phyloP scores from a whole-genome alignment of 2,797 vertebrate species.

The Pangasius sanitwongsei region DNA sequence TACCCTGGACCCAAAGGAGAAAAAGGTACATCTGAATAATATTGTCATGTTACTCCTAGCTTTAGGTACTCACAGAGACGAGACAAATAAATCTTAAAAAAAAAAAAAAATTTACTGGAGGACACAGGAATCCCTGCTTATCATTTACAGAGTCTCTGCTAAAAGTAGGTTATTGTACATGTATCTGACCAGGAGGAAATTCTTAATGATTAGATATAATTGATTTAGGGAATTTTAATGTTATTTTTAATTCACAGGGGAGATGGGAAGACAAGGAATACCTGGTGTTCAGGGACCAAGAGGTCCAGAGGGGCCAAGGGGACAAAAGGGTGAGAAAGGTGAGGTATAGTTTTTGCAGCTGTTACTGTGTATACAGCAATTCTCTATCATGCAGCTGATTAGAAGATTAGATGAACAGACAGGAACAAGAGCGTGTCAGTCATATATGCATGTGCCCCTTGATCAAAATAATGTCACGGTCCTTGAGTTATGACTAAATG shows the following conservation, averaged over 20 bases:
- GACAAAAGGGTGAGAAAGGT: conserved; percentile 90
- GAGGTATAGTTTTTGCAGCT: neutral
- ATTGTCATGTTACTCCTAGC: neutral
- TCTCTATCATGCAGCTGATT: neutral
- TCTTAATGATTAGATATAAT: neutral
- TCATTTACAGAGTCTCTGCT: neutral
- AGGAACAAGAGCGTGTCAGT: neutral
- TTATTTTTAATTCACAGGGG: conserved; percentile 65
- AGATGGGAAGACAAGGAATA: conserved; percentile 64
- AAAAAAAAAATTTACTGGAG: neutral
- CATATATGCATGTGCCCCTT: neutral
- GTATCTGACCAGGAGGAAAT: neutral
- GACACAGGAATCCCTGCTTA: neutral
- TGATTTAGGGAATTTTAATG: neutral
- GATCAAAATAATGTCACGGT: neutral
- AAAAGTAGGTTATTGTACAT: too few species aligned
- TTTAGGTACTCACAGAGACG: neutral
- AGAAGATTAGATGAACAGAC: neutral
- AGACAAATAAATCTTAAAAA: neutral
- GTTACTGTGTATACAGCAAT: neutral
- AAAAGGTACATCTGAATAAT: conserved; percentile 66
- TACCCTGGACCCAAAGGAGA: conserved; percentile 88
- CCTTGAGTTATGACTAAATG: neutral
- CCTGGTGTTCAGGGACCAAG: conserved; percentile 74
- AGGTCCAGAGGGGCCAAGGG: conserved; percentile 82